Base-by-base conservation (phyloP, 2,888 invertebrate genomes). In the Drosophila silvestris region DNA sequence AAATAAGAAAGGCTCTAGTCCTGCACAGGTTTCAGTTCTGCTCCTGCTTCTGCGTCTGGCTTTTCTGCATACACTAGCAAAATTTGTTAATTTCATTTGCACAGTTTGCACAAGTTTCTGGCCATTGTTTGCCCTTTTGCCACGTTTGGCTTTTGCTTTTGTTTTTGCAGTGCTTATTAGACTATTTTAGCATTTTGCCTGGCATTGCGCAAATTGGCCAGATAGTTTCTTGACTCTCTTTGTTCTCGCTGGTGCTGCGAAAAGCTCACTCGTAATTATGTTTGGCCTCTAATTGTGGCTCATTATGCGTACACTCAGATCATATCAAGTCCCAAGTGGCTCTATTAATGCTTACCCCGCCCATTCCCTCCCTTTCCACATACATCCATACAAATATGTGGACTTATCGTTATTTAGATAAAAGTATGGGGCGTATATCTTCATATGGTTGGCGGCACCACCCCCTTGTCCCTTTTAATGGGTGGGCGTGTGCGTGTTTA, bases 61-160 rank as follows among this genome's bases (percentile, higher is more conserved):
- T 71, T 73, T 86, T 79, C 60, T 89, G 85, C 89, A 86, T 84
- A 84, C 87, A 80, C 68, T 57, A 75, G 90, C 85, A 60, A 77
- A 89, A 81, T 89, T 85, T 85, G 85, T 85, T 85, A 89, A 85
- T 85, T 85, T 89, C 90, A 87, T 85, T 87, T 89, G 78, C 76
- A 47, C 73, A 89, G 88, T 82, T 87, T 87, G 85, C 88, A 83
- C 79, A 88, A 88, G 81, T 60, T 69, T 75, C 57, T 66, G 54
- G 16, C 30, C 62, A 68, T 82, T 82, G 82, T 82, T 79, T 79
- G 63, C 69, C 39, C 68, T 60, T 58, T 60, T 58, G 44, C 41
- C 41, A 28, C 41, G 63, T 72, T 62, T 47, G 53, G 56, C 54
- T 44, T 47, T 47, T 26, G 37, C 52, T 64, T 66, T 67, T 50